Evolutionary conservation across 2,888 invertebrate genomes (phyloP).

Genomic region (Trissolcus japonicus): DNA sequence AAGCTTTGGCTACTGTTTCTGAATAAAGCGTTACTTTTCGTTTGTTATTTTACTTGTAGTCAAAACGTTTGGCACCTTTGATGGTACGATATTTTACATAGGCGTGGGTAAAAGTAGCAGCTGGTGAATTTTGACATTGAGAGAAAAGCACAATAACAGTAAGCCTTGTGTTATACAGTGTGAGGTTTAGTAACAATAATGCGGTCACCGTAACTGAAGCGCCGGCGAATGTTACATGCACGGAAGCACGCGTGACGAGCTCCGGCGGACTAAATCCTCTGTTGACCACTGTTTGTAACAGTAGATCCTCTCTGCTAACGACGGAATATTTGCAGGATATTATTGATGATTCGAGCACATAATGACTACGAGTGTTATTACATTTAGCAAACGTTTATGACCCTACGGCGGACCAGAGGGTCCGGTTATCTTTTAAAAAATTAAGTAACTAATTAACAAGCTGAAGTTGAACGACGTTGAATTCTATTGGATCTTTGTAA

Average conservation of each 20-base stretch:
- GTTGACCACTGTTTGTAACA: slow-evolving; percentile 33
- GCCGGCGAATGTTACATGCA: slow-evolving; percentile 42
- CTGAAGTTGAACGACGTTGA: too few species aligned
- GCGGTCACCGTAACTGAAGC: slow-evolving; percentile 50
- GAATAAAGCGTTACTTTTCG: background rate
- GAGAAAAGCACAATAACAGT: slow-evolving; percentile 22
- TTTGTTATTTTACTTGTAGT: too few species aligned
- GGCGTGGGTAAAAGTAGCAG: too few species aligned
- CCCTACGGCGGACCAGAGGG: too few species aligned
- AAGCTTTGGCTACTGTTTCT: background rate
- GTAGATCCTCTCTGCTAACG: slow-evolving; percentile 30
- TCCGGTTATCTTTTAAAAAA: too few species aligned
- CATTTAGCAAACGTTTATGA: background rate
- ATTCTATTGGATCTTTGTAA: too few species aligned
- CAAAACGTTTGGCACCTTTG: too few species aligned
- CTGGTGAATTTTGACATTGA: too few species aligned
- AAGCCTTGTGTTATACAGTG: slow-evolving; percentile 12
- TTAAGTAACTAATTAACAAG: too few species aligned
- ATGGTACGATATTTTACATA: too few species aligned
- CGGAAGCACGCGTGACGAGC: slow-evolving; percentile 49
- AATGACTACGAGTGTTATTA: background rate
- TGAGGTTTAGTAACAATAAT: slow-evolving; percentile 37
- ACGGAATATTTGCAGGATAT: slow-evolving; percentile 31
- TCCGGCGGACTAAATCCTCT: slow-evolving; percentile 38
- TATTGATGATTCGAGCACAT: slow-evolving; percentile 16